Percentiles rank a stretch among this genome's conserved stretches.
phyloP scores from a whole-genome alignment of 2,797 vertebrate genomes.

The Denticeps clupeoides region DNA sequence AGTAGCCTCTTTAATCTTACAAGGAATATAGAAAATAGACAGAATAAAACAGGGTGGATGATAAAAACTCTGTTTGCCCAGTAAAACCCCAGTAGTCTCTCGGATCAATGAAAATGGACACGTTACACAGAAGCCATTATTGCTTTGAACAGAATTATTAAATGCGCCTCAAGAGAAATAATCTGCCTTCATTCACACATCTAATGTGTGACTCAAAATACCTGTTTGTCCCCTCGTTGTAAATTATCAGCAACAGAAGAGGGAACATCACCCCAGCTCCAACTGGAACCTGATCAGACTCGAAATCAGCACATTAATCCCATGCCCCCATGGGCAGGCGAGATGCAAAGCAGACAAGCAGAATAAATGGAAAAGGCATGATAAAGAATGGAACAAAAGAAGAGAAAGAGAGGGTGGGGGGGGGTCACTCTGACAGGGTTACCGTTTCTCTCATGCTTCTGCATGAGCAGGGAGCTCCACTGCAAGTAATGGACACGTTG shows the following conservation, averaged over 20 bases:
- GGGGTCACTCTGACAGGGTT: constrained; percentile 27
- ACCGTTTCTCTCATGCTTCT: constrained; percentile 18
- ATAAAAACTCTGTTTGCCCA: no score
- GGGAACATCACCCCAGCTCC: not conserved
- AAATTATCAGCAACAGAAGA: not conserved
- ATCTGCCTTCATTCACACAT: not conserved
- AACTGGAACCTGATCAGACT: no score
- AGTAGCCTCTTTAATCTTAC: constrained; percentile 82
- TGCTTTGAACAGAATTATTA: no score
- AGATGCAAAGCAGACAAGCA: constrained; percentile 12
- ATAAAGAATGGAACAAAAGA: constrained; percentile 22
- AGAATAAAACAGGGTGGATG: constrained; percentile 5
- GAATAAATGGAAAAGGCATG: constrained; percentile 23
- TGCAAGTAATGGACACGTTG: no score
- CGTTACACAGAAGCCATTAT: no score
- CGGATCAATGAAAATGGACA: no score
- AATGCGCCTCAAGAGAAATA: no score
- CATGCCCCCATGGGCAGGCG: not conserved
- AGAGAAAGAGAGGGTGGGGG: constrained; percentile 14
- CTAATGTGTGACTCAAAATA: not conserved
- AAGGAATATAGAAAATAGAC: no score
- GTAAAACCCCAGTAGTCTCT: no score
- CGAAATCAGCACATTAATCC: constrained; percentile 1
- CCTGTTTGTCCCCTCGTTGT: not conserved
- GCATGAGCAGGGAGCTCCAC: constrained; percentile 16